Base-by-base conservation (phyloP, 2,797 vertebrate genomes). In the Clarias platycephalus region DNA sequence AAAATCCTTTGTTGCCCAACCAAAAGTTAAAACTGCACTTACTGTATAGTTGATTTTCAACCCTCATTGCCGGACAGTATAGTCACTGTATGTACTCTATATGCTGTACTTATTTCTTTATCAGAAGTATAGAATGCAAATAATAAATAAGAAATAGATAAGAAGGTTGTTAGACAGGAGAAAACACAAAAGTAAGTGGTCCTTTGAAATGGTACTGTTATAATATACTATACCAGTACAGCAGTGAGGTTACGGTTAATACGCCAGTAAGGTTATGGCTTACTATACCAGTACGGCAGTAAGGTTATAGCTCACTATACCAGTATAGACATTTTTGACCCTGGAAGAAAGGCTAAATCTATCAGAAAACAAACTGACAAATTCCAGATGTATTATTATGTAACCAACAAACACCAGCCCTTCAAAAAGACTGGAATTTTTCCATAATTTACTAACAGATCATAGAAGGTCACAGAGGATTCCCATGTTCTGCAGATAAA, bases 301-400 rank as follows among this genome's bases (percentile, higher is more conserved):
- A 15, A 5, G 4, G 10, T 64, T 64, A 67, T 67, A 0, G 18
- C 28, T 28, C 2, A 28, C 64, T 66, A 66, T 20, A 40, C 6
- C 22, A 71, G 12, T 71, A 44, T n/a, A 44, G 72, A 66, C 70
- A 83, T 86, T 71, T 83, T 81, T 77, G 70, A 13, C 62, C 80
- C 58, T 80, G 76, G 57, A 57, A 60, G n/a, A 55, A 83, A 85
- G 82, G 57, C 78, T 88, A 91, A 92, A 91, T 91, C 87, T 9
- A 15, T 60, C 55, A 58, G n/a, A 60, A 77, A 88, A 91, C 88
- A 89, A 87, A 87, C 91, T 92, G 91, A 90, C 55, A 92, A 93
- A 91, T 93, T 91, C 76, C 90, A 91, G 93, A 94, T 93, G 90
- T 89, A 82, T 81, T 82, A 88, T 94, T 93, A 92, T 89, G 85